Evolutionary conservation across 2,888 invertebrate species (phyloP), one percentile per base, ranked within the genome.

Genomic region (Tetheella fluctuosa): DNA sequence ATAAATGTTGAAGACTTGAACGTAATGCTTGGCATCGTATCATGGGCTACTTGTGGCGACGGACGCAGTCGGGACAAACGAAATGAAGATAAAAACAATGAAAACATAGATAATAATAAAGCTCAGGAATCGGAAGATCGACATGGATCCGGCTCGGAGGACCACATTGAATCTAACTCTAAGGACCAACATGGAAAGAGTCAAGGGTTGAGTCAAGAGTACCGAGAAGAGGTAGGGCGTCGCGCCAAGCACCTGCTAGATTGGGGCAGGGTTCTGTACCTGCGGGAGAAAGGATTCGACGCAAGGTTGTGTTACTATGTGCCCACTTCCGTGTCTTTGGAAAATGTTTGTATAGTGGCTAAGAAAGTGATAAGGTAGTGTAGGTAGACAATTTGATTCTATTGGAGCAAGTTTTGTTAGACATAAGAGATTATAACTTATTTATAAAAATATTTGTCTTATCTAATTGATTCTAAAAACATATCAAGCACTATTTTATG

Each of bases 11-110:
- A 94, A 1, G 96, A 98, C 59, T 96, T 98, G 83, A 94, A 95
- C 69, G 93, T 97, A 28, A 94, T 98, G 79, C 95, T 96, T 62
- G 96, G 97, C 67, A 94, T 98, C 77, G 97, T 96, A 8, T 97
- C 98, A 79, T 98, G 98, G 98, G 97, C 97, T 0, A 97, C 97
- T 1, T 97, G 98, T 88, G 97, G 97, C 7, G 85, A 88, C 77
- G 96, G 96, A 0, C 91, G 94, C 65, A 95, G 94, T 73, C 94
- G 95, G 37, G 93, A 94, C 67, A 76, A 79, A 2, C 70, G 79
- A 15, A 52, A n/a, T 2, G 55, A 23, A 52, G 34, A 20, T 20
- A 34, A 42, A 17, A 37, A 17, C 23, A 23, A 23, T 52, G 25
- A 23, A 25, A n/a, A 37, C 52, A 12, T 48, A 57, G 17, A 25